Percentiles rank a stretch among this genome's conserved stretches.
Evolutionary conservation across 64 coral and sea anemone species (phyloP).

Genomic region (Orbicella faveolata): DNA sequence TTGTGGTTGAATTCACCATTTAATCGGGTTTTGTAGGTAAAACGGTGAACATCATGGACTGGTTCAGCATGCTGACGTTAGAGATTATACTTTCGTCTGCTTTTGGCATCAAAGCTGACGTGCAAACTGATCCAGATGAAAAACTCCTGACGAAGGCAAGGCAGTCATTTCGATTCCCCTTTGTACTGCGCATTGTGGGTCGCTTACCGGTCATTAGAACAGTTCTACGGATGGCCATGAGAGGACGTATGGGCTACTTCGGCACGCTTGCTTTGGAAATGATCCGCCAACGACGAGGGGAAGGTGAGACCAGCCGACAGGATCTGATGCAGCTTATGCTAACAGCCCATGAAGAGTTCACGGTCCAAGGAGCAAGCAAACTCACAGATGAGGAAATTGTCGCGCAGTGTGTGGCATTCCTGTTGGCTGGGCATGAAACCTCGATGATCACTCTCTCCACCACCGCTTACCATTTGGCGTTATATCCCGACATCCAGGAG

Average conservation of each 20-base stretch:
- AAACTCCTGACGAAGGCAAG: slow-evolving; percentile 28
- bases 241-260: slow-evolving; percentile 18
- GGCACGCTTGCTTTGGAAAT: slow-evolving; percentile 31
- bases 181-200: background rate
- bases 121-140: slow-evolving; percentile 33
- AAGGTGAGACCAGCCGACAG: background rate
- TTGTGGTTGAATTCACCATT: background rate
- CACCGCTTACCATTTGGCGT: slow-evolving; percentile 41
- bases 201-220: background rate
- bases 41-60: slow-evolving; percentile 56
- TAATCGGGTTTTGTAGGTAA: slow-evolving; percentile 21
- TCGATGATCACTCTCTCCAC: slow-evolving; percentile 46
- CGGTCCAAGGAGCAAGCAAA: slow-evolving; percentile 23
- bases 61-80: slow-evolving; percentile 60
- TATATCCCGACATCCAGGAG: slow-evolving; percentile 63
- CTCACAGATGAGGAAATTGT: slow-evolving; percentile 57
- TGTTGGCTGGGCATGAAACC: slow-evolving; percentile 65
- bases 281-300: slow-evolving; percentile 24
- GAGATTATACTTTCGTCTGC: slow-evolving; percentile 69
- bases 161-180: background rate
- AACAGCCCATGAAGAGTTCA: slow-evolving; percentile 27
- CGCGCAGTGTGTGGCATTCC: slow-evolving; percentile 39
- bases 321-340: slow-evolving; percentile 70
- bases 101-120: slow-evolving; percentile 58
- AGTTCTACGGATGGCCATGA: background rate